Evolutionary conservation across 2,113 vertebrate species (phyloP).

Genomic region (Marmota flaviventris): DNA sequence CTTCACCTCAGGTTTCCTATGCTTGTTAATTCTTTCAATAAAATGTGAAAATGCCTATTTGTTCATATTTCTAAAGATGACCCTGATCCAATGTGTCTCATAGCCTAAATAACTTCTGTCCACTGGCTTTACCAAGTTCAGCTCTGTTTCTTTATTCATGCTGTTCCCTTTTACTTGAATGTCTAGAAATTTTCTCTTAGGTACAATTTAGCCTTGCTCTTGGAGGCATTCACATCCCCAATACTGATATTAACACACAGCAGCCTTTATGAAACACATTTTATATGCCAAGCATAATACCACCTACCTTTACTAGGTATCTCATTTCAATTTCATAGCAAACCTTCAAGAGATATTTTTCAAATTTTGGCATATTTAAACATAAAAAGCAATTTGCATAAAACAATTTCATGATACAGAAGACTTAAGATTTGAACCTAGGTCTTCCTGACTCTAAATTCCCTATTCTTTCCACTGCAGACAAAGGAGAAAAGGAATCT

Average conservation of each 20-base stretch:
- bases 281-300: neutral
- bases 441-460: neutral
- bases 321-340: constrained; percentile 31
- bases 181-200: constrained; percentile 3
- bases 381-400: constrained; percentile 6
- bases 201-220: constrained; percentile 21
- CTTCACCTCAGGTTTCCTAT: neutral
- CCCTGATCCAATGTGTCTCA: neutral
- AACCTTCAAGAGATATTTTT: neutral
- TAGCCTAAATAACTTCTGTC: neutral
- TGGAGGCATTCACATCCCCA: neutral
- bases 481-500: neutral
- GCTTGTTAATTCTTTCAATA: constrained; percentile 36
- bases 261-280: neutral
- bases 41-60: neutral
- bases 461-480: neutral
- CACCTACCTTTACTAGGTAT: neutral
- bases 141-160: neutral
- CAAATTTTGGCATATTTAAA: neutral
- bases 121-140: neutral
- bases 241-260: neutral
- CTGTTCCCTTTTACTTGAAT: neutral
- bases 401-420: constrained; percentile 24
- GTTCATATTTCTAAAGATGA: constrained; percentile 29
- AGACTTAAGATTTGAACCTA: neutral